phyloP scores from a whole-genome alignment of 2,888 invertebrate species.

The Caenorhabditis becei region DNA sequence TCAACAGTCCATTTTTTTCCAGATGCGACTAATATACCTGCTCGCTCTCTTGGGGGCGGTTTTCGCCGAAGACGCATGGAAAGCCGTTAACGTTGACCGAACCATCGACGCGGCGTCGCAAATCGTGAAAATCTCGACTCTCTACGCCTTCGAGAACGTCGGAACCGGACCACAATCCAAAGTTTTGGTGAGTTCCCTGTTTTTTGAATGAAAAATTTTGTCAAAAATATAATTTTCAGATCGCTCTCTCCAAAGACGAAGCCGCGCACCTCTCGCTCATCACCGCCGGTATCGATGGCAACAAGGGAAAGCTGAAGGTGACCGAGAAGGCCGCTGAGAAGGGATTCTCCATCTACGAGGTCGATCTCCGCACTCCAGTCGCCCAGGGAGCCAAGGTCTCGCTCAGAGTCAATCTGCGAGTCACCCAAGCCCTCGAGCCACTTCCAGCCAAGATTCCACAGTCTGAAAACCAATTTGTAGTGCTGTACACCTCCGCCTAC shows the following conservation, averaged over 20 bases:
- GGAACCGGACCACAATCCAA: slow-evolving; percentile 68
- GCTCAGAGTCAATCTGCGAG: slow-evolving; percentile 86
- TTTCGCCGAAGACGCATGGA: slow-evolving; percentile 56
- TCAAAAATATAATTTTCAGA: slow-evolving; percentile 17
- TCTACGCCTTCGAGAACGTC: slow-evolving; percentile 72
- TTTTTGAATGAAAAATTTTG: too few relatives aligned
- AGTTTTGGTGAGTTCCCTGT: slow-evolving; percentile 62
- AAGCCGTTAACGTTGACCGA: slow-evolving; percentile 70
- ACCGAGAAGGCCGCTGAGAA: slow-evolving; percentile 39
- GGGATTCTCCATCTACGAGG: slow-evolving; percentile 64
- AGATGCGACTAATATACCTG: slow-evolving; percentile 52
- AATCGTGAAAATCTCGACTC: slow-evolving; percentile 73
- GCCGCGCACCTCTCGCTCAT: slow-evolving; percentile 70
- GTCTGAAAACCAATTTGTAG: slow-evolving; percentile 93
- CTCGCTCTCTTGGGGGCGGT: slow-evolving; percentile 51
- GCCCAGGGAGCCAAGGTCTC: slow-evolving; percentile 71
- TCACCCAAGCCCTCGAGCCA: slow-evolving; percentile 88
- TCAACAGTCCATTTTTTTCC: slow-evolving; percentile 18
- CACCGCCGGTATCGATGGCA: slow-evolving; percentile 65
- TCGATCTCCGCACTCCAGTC: slow-evolving; percentile 72
- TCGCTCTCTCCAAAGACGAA: slow-evolving; percentile 72
- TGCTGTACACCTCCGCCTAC: slow-evolving; percentile 90
- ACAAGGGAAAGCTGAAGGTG: slow-evolving; percentile 64
- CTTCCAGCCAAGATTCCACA: slow-evolving; percentile 93
- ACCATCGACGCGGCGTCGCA: slow-evolving; percentile 78